These are phyloP conservation scores for Eublepharis macularius DNA, from an alignment of 2,113 vertebrate species.

Conservation along the genomic window DNA sequence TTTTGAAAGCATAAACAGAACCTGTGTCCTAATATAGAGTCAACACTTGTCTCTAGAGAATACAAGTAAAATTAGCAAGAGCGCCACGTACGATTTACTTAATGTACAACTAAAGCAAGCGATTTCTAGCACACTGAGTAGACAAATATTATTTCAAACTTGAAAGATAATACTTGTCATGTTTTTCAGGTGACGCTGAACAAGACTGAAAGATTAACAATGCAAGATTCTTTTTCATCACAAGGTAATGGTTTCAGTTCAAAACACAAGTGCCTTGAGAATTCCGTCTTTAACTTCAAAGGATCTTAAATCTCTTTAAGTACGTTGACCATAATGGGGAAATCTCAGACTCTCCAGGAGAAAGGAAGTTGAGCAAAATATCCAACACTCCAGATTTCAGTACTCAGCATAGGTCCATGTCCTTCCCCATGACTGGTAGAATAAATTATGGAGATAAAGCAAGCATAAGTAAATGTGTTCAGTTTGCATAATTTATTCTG, in stretches of 20 bases:
- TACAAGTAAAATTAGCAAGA: neutral
- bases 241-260: conserved; percentile 8
- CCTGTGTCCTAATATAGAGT: neutral
- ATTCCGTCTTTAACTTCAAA: neutral
- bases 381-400: no score
- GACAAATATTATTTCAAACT: neutral
- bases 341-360: no score
- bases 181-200: neutral
- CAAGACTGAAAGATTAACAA: neutral
- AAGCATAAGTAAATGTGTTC: neutral
- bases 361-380: no score
- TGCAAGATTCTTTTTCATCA: neutral
- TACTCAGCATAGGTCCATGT: no score
- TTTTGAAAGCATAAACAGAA: neutral
- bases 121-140: neutral
- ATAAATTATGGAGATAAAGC: no score
- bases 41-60: neutral
- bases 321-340: no score
- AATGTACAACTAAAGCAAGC: neutral
- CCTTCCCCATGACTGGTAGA: no score
- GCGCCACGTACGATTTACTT: neutral
- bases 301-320: no score
- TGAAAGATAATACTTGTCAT: neutral
- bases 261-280: neutral
- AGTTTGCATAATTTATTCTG: neutral